A percentile compares a stretch with the other conserved stretches of the same genome.
Evolutionary conservation across 2,888 invertebrate genomes (phyloP).

Genomic region (Oxytorus armatus): DNA sequence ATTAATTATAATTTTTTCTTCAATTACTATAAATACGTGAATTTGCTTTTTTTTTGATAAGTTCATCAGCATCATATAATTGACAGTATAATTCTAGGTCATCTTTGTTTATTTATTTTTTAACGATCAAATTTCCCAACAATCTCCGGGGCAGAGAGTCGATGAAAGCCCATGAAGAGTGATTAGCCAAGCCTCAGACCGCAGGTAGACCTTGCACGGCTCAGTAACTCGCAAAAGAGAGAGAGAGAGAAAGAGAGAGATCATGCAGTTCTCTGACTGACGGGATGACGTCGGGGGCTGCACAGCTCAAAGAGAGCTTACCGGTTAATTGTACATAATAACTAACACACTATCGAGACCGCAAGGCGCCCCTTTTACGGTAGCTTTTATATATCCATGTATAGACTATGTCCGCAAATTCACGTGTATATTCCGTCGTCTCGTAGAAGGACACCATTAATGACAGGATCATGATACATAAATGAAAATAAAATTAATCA

Average conservation of each 20-base stretch:
- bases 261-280: conserved; percentile 51
- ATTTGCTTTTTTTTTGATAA: neutral
- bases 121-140: conserved; percentile 58
- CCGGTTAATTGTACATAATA: conserved; percentile 80
- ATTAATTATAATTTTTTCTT: neutral
- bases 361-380: conserved; percentile 76
- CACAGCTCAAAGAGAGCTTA: conserved; percentile 45
- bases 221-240: conserved; percentile 70
- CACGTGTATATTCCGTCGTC: conserved; percentile 9
- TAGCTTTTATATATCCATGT: conserved; percentile 61
- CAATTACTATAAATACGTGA: neutral
- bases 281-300: conserved; percentile 60
- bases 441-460: conserved; percentile 22
- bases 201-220: conserved; percentile 80
- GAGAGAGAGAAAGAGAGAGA: conserved; percentile 12
- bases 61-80: conserved; percentile 12
- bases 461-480: neutral
- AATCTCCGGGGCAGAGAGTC: conserved; percentile 46
- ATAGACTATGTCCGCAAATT: conserved; percentile 43
- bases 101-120: conserved; percentile 31
- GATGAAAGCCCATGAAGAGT: conserved; percentile 74
- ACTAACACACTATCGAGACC: conserved; percentile 76
- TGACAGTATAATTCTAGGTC: conserved; percentile 40
- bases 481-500: conserved; percentile 18
- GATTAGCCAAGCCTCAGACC: conserved; percentile 80